Percentiles rank a stretch among this genome's conserved stretches.
phyloP scores from a whole-genome alignment of 2,113 vertebrate genomes.

The Rhinolophus ferrumequinum region DNA sequence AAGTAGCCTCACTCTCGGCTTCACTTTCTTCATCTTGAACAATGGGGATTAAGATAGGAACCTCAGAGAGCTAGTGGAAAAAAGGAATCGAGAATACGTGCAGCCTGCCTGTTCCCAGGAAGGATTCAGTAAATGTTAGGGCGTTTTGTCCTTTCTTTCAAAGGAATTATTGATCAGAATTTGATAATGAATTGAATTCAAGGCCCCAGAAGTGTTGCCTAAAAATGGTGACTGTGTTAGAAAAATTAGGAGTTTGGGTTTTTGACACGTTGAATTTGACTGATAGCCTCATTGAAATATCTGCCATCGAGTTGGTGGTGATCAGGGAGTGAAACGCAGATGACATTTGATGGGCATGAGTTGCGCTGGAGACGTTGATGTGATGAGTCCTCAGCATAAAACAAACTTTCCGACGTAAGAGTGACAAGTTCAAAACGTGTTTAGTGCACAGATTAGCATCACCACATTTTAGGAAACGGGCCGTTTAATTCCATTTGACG shows the following conservation, averaged over 20 bases:
- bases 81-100: background rate
- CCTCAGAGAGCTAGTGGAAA: background rate
- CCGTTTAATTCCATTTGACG: background rate
- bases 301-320: background rate
- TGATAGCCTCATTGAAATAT: background rate
- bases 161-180: background rate
- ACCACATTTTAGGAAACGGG: accelerated
- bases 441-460: accelerated
- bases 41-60: accelerated
- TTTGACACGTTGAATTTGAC: background rate
- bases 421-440: background rate
- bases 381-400: background rate
- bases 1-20: background rate
- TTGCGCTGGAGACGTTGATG: background rate
- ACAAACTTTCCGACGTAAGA: background rate
- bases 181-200: background rate
- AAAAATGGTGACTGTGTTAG: background rate
- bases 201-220: background rate
- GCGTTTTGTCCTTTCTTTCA: background rate
- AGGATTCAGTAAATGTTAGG: background rate
- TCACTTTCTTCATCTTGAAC: background rate
- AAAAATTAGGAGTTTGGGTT: background rate
- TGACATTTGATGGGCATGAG: background rate
- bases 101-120: background rate
- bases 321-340: background rate